Evolutionary conservation across 2,797 vertebrate species (phyloP).

Genomic region (Rhincodon typus): DNA sequence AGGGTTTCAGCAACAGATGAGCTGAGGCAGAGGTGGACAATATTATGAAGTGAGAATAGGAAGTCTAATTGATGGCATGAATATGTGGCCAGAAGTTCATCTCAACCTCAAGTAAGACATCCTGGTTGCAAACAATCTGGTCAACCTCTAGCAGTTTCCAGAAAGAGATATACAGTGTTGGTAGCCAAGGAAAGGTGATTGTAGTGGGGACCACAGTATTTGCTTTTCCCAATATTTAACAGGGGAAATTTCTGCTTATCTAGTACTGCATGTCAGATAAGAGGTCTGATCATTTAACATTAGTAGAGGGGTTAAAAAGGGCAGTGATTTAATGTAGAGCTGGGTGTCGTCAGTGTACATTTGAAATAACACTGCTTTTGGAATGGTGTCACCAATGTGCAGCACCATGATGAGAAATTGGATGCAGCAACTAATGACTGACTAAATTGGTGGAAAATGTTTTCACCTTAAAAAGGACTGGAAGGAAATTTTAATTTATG

Average conservation of each 20-base stretch:
- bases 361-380: background rate
- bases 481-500: background rate
- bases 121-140: background rate
- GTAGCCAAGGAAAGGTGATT: background rate
- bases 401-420: too few relatives aligned
- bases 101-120: background rate
- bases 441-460: background rate
- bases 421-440: background rate
- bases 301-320: background rate
- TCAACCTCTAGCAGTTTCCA: background rate
- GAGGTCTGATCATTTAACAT: background rate
- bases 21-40: background rate
- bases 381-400: background rate
- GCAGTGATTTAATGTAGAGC: background rate
- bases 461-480: background rate
- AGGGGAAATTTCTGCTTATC: background rate
- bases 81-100: background rate
- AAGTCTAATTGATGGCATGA: background rate
- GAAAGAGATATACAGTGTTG: background rate
- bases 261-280: background rate
- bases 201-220: background rate
- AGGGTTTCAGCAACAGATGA: background rate
- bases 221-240: background rate
- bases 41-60: background rate
- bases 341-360: background rate